Evolutionary conservation across 2,113 vertebrate species (phyloP).

Genomic region (Gambusia affinis): DNA sequence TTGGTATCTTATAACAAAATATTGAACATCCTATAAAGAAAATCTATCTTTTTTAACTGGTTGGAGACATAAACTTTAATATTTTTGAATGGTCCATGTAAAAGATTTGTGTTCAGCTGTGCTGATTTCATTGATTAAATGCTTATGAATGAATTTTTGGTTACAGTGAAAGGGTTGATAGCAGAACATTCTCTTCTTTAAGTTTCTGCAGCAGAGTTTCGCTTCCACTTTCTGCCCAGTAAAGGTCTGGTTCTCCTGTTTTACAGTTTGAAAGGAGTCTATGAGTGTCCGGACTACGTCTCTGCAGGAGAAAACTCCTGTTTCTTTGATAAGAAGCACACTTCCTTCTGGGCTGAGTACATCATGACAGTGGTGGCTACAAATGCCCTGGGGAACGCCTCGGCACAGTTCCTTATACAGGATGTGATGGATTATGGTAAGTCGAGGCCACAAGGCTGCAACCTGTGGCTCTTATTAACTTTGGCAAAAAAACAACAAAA

Average conservation of each 20-base stretch:
- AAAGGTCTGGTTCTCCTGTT: constrained; percentile 28
- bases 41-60: too few species aligned
- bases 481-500: background rate
- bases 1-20: too few species aligned
- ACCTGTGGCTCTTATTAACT: background rate
- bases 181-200: background rate
- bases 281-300: constrained; percentile 91
- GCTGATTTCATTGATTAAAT: background rate
- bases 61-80: too few species aligned
- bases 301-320: constrained; percentile 88
- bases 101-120: too few species aligned
- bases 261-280: constrained; percentile 56
- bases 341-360: constrained; percentile 86
- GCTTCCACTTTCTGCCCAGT: background rate
- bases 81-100: too few species aligned
- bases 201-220: constrained; percentile 9
- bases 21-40: too few species aligned
- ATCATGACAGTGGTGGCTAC: constrained; percentile 84
- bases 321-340: constrained; percentile 87
- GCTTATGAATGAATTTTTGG: background rate
- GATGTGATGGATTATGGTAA: constrained; percentile 88
- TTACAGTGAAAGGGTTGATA: background rate
- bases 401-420: constrained; percentile 84
- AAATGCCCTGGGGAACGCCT: constrained; percentile 83
- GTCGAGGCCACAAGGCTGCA: constrained; percentile 17